These are phyloP conservation scores for Halcyon smyrnensis DNA, from an alignment of 2,797 vertebrate genomes.

Conservation along the genomic window DNA sequence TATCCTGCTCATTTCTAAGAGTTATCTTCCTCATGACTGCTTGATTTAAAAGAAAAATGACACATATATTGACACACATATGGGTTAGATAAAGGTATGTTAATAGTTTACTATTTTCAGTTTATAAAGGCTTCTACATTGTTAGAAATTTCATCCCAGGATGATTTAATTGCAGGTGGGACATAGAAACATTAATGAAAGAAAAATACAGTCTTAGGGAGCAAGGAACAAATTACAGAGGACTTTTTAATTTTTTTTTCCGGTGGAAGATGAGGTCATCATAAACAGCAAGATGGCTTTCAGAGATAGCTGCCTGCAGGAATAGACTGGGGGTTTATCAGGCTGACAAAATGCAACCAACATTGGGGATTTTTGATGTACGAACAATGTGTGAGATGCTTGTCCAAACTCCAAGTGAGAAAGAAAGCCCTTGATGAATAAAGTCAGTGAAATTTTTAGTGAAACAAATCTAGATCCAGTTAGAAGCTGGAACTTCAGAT, in stretches of 20 bases:
- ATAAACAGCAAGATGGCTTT: neutral
- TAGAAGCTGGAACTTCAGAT: neutral
- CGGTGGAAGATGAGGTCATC: neutral
- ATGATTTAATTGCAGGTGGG: neutral
- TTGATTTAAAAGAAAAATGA: slow-evolving; percentile 8
- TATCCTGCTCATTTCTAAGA: neutral
- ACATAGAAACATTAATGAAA: neutral
- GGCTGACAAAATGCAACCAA: neutral
- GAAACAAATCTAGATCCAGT: neutral
- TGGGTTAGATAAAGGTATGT: neutral
- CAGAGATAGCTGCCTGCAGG: neutral
- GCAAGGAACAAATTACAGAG: neutral
- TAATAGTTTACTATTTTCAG: neutral
- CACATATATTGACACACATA: neutral
- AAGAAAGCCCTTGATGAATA: neutral
- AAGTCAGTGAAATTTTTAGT: neutral
- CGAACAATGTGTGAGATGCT: neutral
- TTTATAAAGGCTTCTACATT: neutral
- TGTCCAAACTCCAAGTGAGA: neutral
- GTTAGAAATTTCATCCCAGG: neutral
- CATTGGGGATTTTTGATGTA: neutral
- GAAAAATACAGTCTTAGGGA: neutral
- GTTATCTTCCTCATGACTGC: neutral
- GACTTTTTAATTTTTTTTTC: neutral
- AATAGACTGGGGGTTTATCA: neutral